Evolutionary conservation across 2,888 invertebrate genomes (phyloP).

Genomic region (Melitaea athalia): DNA sequence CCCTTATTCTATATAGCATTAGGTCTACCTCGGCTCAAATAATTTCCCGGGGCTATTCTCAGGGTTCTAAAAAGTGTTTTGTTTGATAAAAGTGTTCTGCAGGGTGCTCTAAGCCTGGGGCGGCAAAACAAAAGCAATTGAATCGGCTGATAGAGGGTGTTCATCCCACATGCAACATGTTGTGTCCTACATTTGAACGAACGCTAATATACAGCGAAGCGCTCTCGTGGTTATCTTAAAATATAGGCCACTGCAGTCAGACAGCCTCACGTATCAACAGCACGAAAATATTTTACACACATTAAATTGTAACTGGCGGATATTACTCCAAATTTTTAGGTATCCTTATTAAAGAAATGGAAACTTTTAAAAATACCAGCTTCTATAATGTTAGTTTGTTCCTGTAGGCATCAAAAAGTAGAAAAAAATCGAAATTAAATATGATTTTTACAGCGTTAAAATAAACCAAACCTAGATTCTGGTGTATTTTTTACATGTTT

Average conservation of each 20-base stretch:
- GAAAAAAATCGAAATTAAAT: too few relatives aligned
- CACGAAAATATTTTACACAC: not conserved
- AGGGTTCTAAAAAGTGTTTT: conserved; percentile 36
- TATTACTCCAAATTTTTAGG: too few relatives aligned
- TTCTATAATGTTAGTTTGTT: too few relatives aligned
- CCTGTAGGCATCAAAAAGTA: too few relatives aligned
- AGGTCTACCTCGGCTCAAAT: conserved; percentile 20
- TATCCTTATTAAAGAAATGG: too few relatives aligned
- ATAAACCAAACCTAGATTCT: too few relatives aligned
- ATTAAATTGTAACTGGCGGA: not conserved
- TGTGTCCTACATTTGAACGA: conserved; percentile 54
- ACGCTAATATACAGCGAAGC: conserved; percentile 22
- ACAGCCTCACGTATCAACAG: conserved; percentile 1
- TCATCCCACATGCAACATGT: conserved; percentile 59
- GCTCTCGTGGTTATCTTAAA: conserved; percentile 18
- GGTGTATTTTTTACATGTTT: too few relatives aligned
- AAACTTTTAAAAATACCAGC: too few relatives aligned
- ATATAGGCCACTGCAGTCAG: conserved; percentile 20
- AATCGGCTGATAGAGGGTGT: conserved; percentile 56
- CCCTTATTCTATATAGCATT: conserved; percentile 9
- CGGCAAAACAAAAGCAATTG: conserved; percentile 60
- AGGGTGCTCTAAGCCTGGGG: conserved; percentile 48
- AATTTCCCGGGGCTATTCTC: conserved; percentile 28
- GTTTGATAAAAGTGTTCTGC: conserved; percentile 42
- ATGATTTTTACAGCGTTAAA: too few relatives aligned